These are phyloP conservation scores for Sarotherodon lohbergeri DNA, from an alignment of 2,113 vertebrate species.

Conservation along the genomic window DNA sequence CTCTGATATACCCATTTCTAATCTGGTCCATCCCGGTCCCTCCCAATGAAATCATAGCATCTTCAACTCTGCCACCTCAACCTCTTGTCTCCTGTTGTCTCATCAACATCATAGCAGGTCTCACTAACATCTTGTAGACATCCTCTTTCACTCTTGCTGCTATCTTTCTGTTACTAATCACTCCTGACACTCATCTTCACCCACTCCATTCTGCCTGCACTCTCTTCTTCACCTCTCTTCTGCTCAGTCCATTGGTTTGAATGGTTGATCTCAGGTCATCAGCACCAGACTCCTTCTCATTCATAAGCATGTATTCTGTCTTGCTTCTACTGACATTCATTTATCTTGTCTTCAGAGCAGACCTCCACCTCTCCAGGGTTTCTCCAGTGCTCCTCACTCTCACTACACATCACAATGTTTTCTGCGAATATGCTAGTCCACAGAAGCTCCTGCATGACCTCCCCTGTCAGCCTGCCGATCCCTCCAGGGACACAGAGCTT, in stretches of 20 bases:
- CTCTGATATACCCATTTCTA: neutral
- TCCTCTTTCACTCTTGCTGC: neutral
- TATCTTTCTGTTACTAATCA: neutral
- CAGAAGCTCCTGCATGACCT: neutral
- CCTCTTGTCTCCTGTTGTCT: neutral
- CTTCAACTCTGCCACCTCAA: neutral
- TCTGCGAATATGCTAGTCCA: neutral
- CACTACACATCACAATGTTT: rapidly evolving
- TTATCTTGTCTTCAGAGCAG: neutral
- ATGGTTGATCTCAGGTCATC: neutral
- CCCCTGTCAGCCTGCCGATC: rapidly evolving
- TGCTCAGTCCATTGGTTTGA: neutral
- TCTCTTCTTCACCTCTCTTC: neutral
- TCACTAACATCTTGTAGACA: neutral
- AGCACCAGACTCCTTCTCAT: neutral
- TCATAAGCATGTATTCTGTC: neutral
- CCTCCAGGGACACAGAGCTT: rapidly evolving
- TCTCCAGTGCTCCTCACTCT: neutral
- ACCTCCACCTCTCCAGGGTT: neutral
- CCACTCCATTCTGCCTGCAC: neutral
- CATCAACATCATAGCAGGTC: neutral
- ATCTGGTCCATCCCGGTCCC: neutral
- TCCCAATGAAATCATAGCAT: neutral
- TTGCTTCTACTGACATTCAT: neutral
- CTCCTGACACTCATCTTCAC: neutral